These are phyloP conservation scores for Pocillopora damicornis DNA, from an alignment of 64 coral and sea anemone genomes.

Conservation along the genomic window DNA sequence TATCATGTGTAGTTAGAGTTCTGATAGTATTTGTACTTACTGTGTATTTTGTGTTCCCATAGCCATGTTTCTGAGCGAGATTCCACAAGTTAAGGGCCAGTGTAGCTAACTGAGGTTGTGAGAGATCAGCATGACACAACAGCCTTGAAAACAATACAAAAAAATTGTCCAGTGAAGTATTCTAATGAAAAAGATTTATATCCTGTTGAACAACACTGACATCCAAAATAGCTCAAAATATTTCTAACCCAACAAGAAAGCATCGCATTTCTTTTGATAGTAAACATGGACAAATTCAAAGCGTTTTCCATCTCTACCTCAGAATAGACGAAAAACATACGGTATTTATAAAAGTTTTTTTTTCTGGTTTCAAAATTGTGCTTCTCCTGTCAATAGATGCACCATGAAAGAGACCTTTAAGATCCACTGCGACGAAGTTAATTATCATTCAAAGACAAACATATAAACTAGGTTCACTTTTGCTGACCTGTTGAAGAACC, in stretches of 20 bases:
- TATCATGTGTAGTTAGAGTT: too few relatives aligned
- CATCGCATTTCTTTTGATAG: too few relatives aligned
- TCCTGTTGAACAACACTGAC: too few relatives aligned
- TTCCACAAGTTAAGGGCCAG: conserved; percentile 89
- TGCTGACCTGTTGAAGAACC: conserved; percentile 91
- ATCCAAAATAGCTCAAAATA: too few relatives aligned
- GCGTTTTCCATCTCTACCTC: too few relatives aligned
- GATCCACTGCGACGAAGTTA: background rate
- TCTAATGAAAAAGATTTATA: background rate
- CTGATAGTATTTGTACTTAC: conserved; percentile 25
- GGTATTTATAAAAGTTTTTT: too few relatives aligned
- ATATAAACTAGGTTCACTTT: background rate
- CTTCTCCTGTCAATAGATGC: too few relatives aligned
- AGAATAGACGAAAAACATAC: too few relatives aligned
- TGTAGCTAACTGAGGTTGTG: conserved; percentile 39
- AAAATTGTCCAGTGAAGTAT: background rate
- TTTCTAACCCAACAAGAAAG: too few relatives aligned
- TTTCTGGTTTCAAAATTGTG: too few relatives aligned
- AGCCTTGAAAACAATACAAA: conserved; percentile 45
- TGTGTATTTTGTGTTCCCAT: conserved; percentile 83
- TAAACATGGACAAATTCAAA: too few relatives aligned
- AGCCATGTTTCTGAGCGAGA: conserved; percentile 89
- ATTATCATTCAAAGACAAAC: background rate
- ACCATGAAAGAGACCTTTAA: too few relatives aligned
- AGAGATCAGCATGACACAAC: conserved; percentile 76